Percentiles rank a stretch among this genome's conserved stretches.
These are phyloP conservation scores for Bolinopsis microptera DNA, from an alignment of 37 sponge, comb jelly and placozoan genomes.

Conservation along the genomic window DNA sequence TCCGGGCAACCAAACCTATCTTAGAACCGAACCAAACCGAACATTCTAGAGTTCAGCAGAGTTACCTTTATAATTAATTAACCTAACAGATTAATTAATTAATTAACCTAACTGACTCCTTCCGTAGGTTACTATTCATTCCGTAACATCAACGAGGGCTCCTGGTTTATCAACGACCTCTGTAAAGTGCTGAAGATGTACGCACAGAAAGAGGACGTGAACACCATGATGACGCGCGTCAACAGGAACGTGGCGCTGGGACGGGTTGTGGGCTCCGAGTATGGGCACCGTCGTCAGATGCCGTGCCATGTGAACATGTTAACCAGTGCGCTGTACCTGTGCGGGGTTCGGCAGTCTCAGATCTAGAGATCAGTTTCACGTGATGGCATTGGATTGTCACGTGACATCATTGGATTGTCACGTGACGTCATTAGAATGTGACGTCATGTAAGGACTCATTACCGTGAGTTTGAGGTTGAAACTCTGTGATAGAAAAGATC, in stretches of 20 bases:
- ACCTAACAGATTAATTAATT: too few species aligned
- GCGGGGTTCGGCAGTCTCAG: neutral
- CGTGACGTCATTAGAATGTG: neutral
- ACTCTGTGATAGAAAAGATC: too few species aligned
- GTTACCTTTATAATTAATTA: too few species aligned
- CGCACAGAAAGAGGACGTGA: constrained; percentile 23
- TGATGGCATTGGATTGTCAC: neutral
- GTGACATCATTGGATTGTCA: neutral
- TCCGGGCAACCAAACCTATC: too few species aligned
- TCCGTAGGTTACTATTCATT: constrained; percentile 46
- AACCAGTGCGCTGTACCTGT: constrained; percentile 13
- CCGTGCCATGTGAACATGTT: constrained; percentile 52
- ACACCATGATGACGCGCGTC: constrained; percentile 52
- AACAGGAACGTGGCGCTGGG: constrained; percentile 27
- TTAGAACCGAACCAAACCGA: too few species aligned
- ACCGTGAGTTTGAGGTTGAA: too few species aligned
- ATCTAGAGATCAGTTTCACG: neutral
- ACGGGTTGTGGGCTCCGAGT: neutral
- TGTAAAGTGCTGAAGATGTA: neutral
- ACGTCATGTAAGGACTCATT: too few species aligned
- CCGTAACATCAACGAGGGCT: constrained; percentile 33
- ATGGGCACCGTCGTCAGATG: constrained; percentile 1
- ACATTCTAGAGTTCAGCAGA: too few species aligned
- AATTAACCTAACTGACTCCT: too few species aligned
- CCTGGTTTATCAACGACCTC: constrained; percentile 41